These are phyloP conservation scores for Dysdera silvatica DNA, from an alignment of 1,140 invertebrate species.

Conservation along the genomic window DNA sequence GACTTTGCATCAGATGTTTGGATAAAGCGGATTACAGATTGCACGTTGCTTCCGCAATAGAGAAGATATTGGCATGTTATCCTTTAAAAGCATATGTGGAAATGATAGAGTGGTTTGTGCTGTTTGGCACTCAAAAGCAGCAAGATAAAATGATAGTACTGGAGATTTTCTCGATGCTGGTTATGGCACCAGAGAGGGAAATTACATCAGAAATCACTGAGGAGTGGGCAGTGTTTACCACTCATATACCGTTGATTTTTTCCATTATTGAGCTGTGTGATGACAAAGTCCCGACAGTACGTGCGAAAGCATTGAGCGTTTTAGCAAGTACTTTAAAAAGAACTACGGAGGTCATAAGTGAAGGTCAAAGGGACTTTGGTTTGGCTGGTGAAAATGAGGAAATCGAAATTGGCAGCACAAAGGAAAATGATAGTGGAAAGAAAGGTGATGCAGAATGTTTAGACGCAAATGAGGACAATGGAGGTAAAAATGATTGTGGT, in stretches of 20 bases:
- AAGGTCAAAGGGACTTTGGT: too few relatives aligned
- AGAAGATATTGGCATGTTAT: conserved; percentile 47
- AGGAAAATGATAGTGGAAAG: too few relatives aligned
- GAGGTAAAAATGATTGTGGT: too few relatives aligned
- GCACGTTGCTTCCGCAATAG: conserved; percentile 48
- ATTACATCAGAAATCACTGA: not conserved
- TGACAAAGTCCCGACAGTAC: conserved; percentile 52
- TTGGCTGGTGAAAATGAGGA: too few relatives aligned
- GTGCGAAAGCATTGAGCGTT: conserved; percentile 52
- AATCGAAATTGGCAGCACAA: too few relatives aligned
- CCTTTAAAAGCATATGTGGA: conserved; percentile 39
- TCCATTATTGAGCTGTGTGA: conserved; percentile 49
- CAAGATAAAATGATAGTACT: conserved; percentile 50
- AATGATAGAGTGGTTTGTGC: conserved; percentile 49
- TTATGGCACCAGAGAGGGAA: conserved; percentile 40
- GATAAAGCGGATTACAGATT: conserved; percentile 53
- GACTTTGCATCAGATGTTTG: conserved; percentile 51
- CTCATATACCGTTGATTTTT: conserved; percentile 47
- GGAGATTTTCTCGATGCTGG: conserved; percentile 50
- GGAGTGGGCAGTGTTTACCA: conserved; percentile 21
- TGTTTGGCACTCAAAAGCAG: conserved; percentile 48
- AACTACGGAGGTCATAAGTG: too few relatives aligned
- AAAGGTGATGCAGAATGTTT: too few relatives aligned
- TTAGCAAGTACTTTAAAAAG: conserved; percentile 41
- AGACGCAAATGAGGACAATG: too few relatives aligned